phyloP scores from a whole-genome alignment of 2,888 invertebrate species.

The Orthosia cruda region DNA sequence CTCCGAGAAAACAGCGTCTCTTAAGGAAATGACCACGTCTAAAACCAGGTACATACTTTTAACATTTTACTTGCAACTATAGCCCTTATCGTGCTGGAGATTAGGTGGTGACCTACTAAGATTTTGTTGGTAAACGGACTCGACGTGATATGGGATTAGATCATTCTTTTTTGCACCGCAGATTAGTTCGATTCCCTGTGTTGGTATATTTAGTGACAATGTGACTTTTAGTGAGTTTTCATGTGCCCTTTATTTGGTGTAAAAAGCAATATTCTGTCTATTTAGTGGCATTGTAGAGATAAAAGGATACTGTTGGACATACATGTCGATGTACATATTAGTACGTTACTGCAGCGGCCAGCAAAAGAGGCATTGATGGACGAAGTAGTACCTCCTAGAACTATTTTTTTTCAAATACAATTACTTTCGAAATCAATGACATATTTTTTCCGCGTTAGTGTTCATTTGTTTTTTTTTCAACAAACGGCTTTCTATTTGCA shows the following conservation, averaged over 20 bases:
- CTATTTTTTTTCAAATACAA: no score
- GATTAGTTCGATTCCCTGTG: background rate
- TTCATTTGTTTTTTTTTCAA: no score
- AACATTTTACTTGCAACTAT: background rate
- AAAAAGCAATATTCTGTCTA: background rate
- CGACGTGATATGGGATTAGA: background rate
- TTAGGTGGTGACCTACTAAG: conserved; percentile 47
- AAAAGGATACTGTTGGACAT: background rate
- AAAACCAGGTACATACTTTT: conserved; percentile 84
- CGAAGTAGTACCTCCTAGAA: no score
- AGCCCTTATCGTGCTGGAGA: conserved; percentile 39
- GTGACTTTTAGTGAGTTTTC: background rate
- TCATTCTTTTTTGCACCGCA: background rate
- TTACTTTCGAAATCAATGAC: no score
- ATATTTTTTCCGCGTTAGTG: no score
- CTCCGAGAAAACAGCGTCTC: conserved; percentile 87
- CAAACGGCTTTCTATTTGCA: no score
- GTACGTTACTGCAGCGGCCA: no score
- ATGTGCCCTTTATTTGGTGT: background rate
- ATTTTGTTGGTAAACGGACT: conserved; percentile 40
- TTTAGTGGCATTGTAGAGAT: background rate
- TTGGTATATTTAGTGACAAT: background rate
- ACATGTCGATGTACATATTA: conserved; percentile 2
- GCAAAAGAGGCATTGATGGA: no score
- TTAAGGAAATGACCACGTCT: conserved; percentile 88